A percentile compares a stretch with the other conserved stretches of the same genome.
These are phyloP conservation scores for Tenodera sinensis DNA, from an alignment of 2,888 invertebrate species.

Conservation along the genomic window DNA sequence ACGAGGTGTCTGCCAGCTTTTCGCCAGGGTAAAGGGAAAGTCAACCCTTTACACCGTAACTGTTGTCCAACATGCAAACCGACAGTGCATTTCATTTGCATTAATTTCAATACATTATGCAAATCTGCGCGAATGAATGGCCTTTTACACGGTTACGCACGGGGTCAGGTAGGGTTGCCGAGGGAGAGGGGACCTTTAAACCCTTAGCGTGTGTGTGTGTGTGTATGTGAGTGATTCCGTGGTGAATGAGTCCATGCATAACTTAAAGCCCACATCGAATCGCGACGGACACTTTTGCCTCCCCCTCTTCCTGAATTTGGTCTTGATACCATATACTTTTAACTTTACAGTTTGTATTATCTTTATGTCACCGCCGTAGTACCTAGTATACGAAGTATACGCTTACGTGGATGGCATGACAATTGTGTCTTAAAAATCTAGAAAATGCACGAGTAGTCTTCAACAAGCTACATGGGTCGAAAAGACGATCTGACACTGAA, in stretches of 20 bases:
- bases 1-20: background rate
- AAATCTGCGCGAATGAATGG: background rate
- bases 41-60: slow-evolving; percentile 2
- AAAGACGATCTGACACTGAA: no score
- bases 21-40: background rate
- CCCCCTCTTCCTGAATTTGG: no score
- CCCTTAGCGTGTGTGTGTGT: background rate
- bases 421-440: no score
- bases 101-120: slow-evolving; percentile 15
- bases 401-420: no score
- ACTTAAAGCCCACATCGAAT: no score
- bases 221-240: background rate
- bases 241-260: background rate
- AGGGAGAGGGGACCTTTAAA: background rate
- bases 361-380: no score
- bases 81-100: slow-evolving; percentile 5
- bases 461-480: no score
- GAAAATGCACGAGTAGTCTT: no score
- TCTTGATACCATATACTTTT: no score
- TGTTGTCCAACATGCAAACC: background rate
- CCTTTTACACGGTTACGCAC: background rate
- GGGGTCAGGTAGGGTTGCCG: background rate
- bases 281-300: no score
- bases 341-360: no score
- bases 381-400: no score